Evolutionary conservation across 2,888 invertebrate genomes (phyloP).

Genomic region (Lydus trimaculatus): DNA sequence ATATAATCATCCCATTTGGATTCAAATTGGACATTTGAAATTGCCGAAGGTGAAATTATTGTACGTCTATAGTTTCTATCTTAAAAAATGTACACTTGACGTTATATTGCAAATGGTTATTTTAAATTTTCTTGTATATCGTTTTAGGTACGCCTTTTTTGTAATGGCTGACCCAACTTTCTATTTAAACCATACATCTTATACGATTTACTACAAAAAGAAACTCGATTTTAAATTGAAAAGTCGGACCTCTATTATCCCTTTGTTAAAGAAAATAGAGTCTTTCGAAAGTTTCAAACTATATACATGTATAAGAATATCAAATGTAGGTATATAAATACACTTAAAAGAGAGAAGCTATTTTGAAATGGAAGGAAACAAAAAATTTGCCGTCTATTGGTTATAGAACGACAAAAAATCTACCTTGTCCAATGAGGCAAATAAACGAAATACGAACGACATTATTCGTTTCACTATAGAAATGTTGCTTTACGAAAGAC

Average conservation of each 20-base stretch:
- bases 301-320: no score
- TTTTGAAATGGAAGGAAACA: background rate
- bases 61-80: no score
- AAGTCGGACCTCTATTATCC: slow-evolving; percentile 28
- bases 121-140: slow-evolving; percentile 33
- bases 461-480: background rate
- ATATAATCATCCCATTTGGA: background rate
- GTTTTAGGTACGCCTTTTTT: slow-evolving; percentile 48
- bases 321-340: background rate
- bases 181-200: slow-evolving; percentile 29
- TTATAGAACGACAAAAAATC: slow-evolving; percentile 17
- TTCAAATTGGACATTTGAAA: background rate
- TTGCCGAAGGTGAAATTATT: background rate
- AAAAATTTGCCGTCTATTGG: slow-evolving; percentile 10
- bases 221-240: slow-evolving; percentile 29
- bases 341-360: background rate
- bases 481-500: background rate
- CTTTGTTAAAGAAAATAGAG: slow-evolving; percentile 14
- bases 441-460: background rate
- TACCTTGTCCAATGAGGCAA: slow-evolving; percentile 12
- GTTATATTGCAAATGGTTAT: slow-evolving; percentile 13
- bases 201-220: slow-evolving; percentile 35
- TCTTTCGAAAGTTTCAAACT: slow-evolving; percentile 19
- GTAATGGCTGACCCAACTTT: slow-evolving; percentile 45
- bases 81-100: background rate